A percentile compares a stretch with the other conserved stretches of the same genome.
phyloP scores from a whole-genome alignment of 2,113 vertebrate genomes.

The Microcebus murinus region DNA sequence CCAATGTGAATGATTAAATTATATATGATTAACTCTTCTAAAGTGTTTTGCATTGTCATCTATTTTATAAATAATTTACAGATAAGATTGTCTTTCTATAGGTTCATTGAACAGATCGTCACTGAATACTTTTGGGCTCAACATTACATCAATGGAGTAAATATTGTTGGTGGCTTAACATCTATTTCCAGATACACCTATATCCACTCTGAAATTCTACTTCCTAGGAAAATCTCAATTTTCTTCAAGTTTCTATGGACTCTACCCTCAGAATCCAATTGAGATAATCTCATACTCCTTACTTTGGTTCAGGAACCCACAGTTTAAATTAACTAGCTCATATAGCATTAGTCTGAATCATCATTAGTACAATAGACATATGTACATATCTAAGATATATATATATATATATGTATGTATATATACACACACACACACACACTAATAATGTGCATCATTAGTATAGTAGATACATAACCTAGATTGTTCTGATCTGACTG shows the following conservation, averaged over 20 bases:
- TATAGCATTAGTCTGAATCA: not conserved
- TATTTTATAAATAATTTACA: conserved; percentile 11
- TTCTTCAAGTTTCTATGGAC: not conserved
- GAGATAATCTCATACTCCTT: not conserved
- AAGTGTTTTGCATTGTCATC: not conserved
- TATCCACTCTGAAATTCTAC: not conserved
- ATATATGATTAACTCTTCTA: not conserved
- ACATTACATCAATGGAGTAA: not conserved
- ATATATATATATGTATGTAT: not conserved
- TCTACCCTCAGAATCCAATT: not conserved
- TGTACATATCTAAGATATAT: not conserved
- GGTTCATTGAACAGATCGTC: not conserved
- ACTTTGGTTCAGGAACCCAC: not conserved
- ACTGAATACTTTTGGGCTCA: not conserved
- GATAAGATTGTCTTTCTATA: not conserved
- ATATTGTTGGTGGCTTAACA: not conserved
- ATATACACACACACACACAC: too few species aligned
- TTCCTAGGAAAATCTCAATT: not conserved
- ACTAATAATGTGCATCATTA: not conserved
- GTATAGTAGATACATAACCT: not conserved
- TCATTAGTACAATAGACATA: not conserved
- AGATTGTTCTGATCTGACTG: not conserved
- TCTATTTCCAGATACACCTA: not conserved
- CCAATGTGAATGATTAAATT: conserved; percentile 2
- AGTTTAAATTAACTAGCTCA: conserved; percentile 4